These are phyloP conservation scores for Struthio camelus DNA, from an alignment of 2,113 vertebrate species.

Conservation along the genomic window DNA sequence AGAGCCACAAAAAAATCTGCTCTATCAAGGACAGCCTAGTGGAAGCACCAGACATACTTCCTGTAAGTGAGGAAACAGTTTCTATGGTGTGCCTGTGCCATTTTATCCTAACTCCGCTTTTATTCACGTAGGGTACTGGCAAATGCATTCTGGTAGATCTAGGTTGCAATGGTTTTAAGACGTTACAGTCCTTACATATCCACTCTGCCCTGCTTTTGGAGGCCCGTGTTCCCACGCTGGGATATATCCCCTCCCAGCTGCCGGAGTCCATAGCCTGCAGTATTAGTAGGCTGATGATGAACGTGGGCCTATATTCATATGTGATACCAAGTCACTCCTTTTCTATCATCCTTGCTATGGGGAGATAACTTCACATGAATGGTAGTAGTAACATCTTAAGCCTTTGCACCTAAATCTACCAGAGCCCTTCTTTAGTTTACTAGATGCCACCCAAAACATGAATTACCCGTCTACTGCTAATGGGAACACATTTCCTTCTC, in stretches of 20 bases:
- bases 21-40: neutral
- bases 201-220: neutral
- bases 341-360: neutral
- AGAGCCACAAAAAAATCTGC: neutral
- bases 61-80: neutral
- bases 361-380: neutral
- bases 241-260: neutral
- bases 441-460: neutral
- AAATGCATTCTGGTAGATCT: neutral
- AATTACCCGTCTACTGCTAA: neutral
- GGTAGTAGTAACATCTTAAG: neutral
- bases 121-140: neutral
- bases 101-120: neutral
- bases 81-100: neutral
- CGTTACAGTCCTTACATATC: neutral
- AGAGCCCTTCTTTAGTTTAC: neutral
- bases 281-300: neutral
- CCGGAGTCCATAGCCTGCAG: neutral
- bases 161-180: neutral
- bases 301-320: neutral
- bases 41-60: neutral
- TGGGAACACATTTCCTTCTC: neutral
- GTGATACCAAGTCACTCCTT: neutral
- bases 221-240: neutral
- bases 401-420: neutral